Conservation (phyloP, 2,113 vertebrate genomes). For the Percopsis transmontana region DNA sequence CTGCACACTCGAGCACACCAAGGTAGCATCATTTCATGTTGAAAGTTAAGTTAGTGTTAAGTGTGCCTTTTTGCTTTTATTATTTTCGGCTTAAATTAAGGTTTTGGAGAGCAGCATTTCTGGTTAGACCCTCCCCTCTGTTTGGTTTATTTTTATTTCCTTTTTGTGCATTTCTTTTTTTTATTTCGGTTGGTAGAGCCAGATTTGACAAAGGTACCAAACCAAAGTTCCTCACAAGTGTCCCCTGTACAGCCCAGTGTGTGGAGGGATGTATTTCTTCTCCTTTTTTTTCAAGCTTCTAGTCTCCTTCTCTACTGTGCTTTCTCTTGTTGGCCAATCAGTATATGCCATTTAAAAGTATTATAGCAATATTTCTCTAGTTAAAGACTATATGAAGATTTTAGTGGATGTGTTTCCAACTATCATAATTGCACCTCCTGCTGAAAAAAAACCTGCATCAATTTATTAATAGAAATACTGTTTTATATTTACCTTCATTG, state of each 20-base stretch:
- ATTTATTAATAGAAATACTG: conserved; percentile 72
- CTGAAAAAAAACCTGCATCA: conserved; percentile 59
- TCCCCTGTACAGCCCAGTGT: conserved; percentile 81
- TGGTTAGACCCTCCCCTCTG: conserved; percentile 39
- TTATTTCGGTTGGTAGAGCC: conserved; percentile 76
- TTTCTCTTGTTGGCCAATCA: conserved; percentile 68
- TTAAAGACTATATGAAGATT: conserved; percentile 71
- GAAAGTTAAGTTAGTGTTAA: conserved; percentile 81
- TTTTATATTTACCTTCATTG: conserved; percentile 77
- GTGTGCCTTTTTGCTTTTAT: conserved; percentile 86
- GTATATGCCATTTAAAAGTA: conserved; percentile 85
- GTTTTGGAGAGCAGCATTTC: conserved; percentile 50
- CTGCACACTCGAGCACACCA: conserved; percentile 63
- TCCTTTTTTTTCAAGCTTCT: conserved; percentile 64
- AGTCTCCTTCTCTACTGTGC: conserved; percentile 63
- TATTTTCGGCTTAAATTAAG: conserved; percentile 62
- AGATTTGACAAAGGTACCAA: conserved; percentile 85
- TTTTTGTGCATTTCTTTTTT: conserved; percentile 55
- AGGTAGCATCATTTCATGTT: conserved; percentile 72
- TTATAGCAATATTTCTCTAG: conserved; percentile 95
- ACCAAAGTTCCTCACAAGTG: conserved; percentile 93
- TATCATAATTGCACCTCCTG: conserved; percentile 75
- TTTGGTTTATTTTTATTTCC: conserved; percentile 58
- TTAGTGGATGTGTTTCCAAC: conserved; percentile 76
- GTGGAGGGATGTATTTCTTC: conserved; percentile 78